A percentile compares a stretch with the other conserved stretches of the same genome.
Evolutionary conservation across 1,140 invertebrate genomes (phyloP).

Genomic region (Cherax quadricarinatus): DNA sequence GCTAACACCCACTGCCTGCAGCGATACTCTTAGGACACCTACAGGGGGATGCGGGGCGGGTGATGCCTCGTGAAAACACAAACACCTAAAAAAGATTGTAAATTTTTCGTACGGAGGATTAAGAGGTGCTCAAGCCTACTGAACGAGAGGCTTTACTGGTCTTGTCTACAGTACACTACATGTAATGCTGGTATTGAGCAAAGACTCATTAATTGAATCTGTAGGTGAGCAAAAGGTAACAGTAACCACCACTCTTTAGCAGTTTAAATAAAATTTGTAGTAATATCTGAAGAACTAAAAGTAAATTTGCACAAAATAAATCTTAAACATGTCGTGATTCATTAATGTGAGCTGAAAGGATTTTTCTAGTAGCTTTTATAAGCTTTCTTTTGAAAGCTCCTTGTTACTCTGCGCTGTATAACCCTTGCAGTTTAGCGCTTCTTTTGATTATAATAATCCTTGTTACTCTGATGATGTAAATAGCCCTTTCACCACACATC

Average conservation of each 20-base stretch:
- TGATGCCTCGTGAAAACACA: conserved; percentile 42
- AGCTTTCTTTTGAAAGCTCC: not conserved
- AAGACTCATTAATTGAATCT: conserved; percentile 54
- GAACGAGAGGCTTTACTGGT: conserved; percentile 35
- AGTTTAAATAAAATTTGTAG: not conserved
- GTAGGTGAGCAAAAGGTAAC: conserved; percentile 57
- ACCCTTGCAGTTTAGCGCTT: too few species aligned
- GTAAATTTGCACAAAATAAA: not conserved
- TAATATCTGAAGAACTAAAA: not conserved
- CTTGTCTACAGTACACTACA: conserved; percentile 31
- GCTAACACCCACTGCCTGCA: conserved; percentile 51
- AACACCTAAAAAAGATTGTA: conserved; percentile 45
- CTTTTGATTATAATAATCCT: not conserved
- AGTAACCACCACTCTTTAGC: conserved; percentile 44
- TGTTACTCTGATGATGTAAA: not conserved
- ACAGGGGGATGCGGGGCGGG: conserved; percentile 42
- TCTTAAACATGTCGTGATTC: not conserved
- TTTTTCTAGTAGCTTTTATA: not conserved
- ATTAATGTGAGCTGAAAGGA: not conserved
- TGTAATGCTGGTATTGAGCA: conserved; percentile 52
- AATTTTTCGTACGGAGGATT: conserved; percentile 35
- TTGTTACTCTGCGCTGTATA: too few species aligned
- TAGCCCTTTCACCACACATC: not conserved
- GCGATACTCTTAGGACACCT: conserved; percentile 38
- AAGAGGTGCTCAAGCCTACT: conserved; percentile 42